These are phyloP conservation scores for Rhabditoides inermis DNA, from an alignment of 2,888 invertebrate species.

Conservation along the genomic window DNA sequence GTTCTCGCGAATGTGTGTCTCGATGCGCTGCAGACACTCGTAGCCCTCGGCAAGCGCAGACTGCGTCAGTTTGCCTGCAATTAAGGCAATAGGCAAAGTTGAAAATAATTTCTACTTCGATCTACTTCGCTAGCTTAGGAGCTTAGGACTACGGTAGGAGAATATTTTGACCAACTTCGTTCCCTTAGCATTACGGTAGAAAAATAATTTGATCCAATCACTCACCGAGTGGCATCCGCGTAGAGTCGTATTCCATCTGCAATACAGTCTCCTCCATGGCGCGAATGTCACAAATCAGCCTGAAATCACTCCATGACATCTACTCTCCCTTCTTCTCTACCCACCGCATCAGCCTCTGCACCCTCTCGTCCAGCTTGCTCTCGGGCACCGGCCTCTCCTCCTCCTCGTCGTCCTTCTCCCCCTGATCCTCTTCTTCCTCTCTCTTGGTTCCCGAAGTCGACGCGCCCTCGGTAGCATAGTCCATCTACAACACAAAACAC, in stretches of 20 bases:
- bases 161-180: not conserved
- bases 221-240: constrained; percentile 56
- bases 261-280: constrained; percentile 57
- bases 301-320: no score
- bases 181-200: not conserved
- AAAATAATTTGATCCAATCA: not conserved
- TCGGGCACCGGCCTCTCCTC: constrained; percentile 17
- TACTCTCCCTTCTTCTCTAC: no score
- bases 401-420: not conserved
- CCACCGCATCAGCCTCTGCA: constrained; percentile 54
- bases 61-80: constrained; percentile 56
- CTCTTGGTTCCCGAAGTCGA: no score
- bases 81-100: not conserved
- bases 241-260: constrained; percentile 58
- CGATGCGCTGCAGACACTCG: constrained; percentile 55
- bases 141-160: not conserved
- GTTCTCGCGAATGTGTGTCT: constrained; percentile 37
- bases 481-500: no score
- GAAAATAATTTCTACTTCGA: no score
- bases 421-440: constrained; percentile 1
- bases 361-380: constrained; percentile 49
- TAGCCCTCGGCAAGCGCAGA: constrained; percentile 58
- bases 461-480: no score
- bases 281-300: constrained; percentile 56
- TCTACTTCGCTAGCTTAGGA: no score